These are phyloP conservation scores for Champsocephalus esox DNA, from an alignment of 2,797 vertebrate genomes.

Conservation along the genomic window DNA sequence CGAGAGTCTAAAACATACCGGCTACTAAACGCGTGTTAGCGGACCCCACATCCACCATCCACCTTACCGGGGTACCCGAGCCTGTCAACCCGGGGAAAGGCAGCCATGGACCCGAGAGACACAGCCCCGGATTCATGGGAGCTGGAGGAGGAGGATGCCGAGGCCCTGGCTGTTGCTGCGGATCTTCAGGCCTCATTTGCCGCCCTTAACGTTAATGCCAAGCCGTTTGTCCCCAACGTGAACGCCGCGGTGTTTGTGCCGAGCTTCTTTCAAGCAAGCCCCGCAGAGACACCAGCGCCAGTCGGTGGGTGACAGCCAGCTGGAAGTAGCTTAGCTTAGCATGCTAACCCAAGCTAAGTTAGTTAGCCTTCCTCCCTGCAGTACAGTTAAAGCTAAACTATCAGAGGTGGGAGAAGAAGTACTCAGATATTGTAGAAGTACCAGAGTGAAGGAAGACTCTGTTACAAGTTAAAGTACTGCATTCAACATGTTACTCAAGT, in stretches of 20 bases:
- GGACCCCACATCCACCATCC: background rate
- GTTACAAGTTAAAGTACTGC: too few species aligned
- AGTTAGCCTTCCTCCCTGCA: conserved; percentile 64
- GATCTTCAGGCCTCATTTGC: conserved; percentile 90
- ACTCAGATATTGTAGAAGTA: background rate
- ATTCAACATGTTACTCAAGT: too few species aligned
- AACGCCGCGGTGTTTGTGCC: conserved; percentile 96
- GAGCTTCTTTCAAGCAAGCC: conserved; percentile 85
- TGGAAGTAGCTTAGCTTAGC: conserved; percentile 73
- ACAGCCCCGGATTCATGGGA: conserved; percentile 99
- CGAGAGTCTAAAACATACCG: conserved; percentile 73
- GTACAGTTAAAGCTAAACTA: too few species aligned
- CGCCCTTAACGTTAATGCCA: conserved; percentile 96
- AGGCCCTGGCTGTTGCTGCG: conserved; percentile 86
- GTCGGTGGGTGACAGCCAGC: conserved; percentile 75
- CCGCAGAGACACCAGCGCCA: conserved; percentile 77
- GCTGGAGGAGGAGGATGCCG: conserved; percentile 94
- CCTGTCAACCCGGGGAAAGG: conserved; percentile 63
- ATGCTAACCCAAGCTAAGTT: conserved; percentile 73
- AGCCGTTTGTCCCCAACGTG: conserved; percentile 95
- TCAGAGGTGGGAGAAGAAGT: too few species aligned
- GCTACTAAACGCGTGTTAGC: conserved; percentile 38
- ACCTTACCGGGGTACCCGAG: conserved; percentile 11
- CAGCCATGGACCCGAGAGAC: conserved; percentile 91
- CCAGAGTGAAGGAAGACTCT: background rate